Conservation (phyloP, 2,888 invertebrate genomes). For the Apamea epomidion region DNA sequence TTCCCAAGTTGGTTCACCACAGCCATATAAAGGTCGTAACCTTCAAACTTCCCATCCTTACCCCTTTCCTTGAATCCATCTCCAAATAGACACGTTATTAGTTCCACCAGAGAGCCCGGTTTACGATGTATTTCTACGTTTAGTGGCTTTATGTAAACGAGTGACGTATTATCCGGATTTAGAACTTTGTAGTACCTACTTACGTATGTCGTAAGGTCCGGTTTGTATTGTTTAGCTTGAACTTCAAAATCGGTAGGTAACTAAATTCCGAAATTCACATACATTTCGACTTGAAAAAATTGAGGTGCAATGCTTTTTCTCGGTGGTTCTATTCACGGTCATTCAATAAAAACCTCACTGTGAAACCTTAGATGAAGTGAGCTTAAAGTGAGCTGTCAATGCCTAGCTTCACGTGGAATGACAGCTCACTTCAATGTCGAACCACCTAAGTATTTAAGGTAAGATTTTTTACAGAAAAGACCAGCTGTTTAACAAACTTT, state of each 20-base stretch:
- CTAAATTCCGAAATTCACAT: background rate
- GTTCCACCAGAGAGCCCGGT: background rate
- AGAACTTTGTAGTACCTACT: background rate
- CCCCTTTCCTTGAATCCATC: background rate
- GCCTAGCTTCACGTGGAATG: no score
- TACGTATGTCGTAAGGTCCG: background rate
- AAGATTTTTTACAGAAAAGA: no score
- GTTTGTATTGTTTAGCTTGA: background rate
- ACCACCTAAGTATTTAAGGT: no score
- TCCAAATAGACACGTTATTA: slow-evolving; percentile 4
- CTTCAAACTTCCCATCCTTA: background rate
- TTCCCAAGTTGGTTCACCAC: no score
- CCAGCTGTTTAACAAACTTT: no score
- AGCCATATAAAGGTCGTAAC: background rate
- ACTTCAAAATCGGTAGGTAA: background rate
- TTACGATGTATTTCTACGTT: slow-evolving; percentile 23
- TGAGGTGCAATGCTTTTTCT: background rate
- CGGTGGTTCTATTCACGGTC: no score
- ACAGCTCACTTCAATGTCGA: no score
- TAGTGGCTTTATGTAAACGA: slow-evolving; percentile 3
- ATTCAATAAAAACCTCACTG: no score
- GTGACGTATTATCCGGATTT: slow-evolving; percentile 13
- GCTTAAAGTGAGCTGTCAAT: no score
- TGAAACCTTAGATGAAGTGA: no score
- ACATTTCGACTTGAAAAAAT: background rate